Evolutionary conservation across 2,888 invertebrate species (phyloP), one percentile per base, ranked within the genome.

Genomic region (Adelognathus sp.): DNA sequence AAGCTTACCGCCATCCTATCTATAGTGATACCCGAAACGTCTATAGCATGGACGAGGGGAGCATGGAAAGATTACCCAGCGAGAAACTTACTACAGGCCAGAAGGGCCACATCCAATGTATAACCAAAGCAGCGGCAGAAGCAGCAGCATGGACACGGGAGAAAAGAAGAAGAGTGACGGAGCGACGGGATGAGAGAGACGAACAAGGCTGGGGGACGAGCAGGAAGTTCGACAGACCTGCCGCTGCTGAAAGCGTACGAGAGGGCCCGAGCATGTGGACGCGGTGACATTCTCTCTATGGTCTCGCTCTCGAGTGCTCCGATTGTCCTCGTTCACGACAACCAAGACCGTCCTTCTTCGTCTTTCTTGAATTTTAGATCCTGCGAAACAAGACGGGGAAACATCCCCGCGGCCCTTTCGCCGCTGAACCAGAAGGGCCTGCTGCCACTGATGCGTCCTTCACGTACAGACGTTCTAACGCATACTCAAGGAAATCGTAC

Each of bases 151-250:
- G 61, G 69, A 72, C 58, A 70, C 61, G 46, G 63, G 39, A 54
- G 46, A 73, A 66, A 73, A 58, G 69, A 81, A 70, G 31, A 67
- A 46, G 33, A 71, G 56, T 39, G 56, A 44, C 29, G 11, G 52
- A 36, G n/a, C 46, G 33, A 70, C 54, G 39, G 18, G 56, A 29
- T 27, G 61, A 70, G 61, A 36, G 14, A 21, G 27, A 52, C 39
- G 54, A 50, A 41, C 64, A 54, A 54, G 67, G n/a, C n/a, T n/a
- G 66, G 70, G 76, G 60, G 69, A 60, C 71, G n/a, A 78, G 70
- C 86, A 86, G 86, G 86, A 87, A 87, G 86, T 85, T 85, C 83
- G 83, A 85, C 85, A 86, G 85, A 87, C 86, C 85, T 86, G 87
- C 83, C 80, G 79, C 75, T 74, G 75, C 63, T 81, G 56, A 74